Evolutionary conservation across 2,888 invertebrate genomes (phyloP), one percentile per base, ranked within the genome.

Genomic region (Acleris holmiana): DNA sequence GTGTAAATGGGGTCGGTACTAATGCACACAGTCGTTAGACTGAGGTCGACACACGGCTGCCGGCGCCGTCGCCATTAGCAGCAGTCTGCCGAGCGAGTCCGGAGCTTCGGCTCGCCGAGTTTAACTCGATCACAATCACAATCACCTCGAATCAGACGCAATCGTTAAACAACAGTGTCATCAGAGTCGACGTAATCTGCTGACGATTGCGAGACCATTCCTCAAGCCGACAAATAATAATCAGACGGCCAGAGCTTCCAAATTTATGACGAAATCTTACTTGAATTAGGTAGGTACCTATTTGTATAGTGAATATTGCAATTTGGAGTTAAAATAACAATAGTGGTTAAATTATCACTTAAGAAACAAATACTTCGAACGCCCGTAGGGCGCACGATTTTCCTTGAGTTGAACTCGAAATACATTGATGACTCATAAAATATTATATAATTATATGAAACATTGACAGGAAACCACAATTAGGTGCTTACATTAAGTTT

Each of bases 1-100:
- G 58, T 54, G 59, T 65, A 60, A 65, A 65, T 59, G 55, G 55
- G 49, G 65, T 64, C 55, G 44, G 51, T 59, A 65, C 60, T 65
- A 65, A 65, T 65, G 65, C 25, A 49, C 10, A 15, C 29, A 55
- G 65, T 65, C 65, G 65, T 65, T 65, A 65, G 55, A 17, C 40
- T n/a, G 59, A 55, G 65, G 60, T 64, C 64, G 64, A 55, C 49
- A 65, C 29, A 55, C 60, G 54, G 44, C 44, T 49, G 59, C 65
- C 64, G 64, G 65, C 65, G 65, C 65, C 65, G 59, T 13, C n/a
- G 23, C 65, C 65, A 65, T 65, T 60, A 65, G 55, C 35, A 21
- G 53, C 13, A 44, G 53, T 51, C 35, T 51, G 29, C 10, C 10
- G 6, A 44, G 17, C 17, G 17, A 17, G n/a, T 44, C 29, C 6